Evolutionary conservation across 1,140 invertebrate species (phyloP).

Genomic region (Chymomyza costata): DNA sequence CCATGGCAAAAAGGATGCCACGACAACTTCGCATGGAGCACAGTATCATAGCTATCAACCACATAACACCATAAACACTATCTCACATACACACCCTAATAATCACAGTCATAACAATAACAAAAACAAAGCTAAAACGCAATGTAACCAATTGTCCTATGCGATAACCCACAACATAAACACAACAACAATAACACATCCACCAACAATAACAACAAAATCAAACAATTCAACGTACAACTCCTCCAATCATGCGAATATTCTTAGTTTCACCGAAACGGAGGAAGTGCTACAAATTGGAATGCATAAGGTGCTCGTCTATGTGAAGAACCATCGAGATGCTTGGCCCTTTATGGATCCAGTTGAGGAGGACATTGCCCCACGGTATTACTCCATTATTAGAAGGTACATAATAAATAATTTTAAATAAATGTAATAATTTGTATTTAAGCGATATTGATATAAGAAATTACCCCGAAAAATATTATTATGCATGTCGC

Average conservation of each 20-base stretch:
- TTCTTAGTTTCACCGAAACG: constrained; percentile 83
- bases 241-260: constrained; percentile 73
- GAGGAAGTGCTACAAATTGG: constrained; percentile 90
- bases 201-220: constrained; percentile 18
- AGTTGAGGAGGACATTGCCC: constrained; percentile 93
- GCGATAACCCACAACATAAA: constrained; percentile 10
- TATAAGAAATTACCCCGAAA: too few species aligned
- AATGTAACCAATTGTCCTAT: too few species aligned
- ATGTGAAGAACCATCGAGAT: constrained; percentile 89
- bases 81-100: constrained; percentile 29
- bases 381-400: constrained; percentile 88
- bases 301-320: constrained; percentile 91
- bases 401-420: constrained; percentile 74
- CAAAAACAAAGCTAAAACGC: constrained; percentile 47
- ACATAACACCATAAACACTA: constrained; percentile 31
- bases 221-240: constrained; percentile 63
- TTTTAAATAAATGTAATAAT: too few species aligned
- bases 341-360: constrained; percentile 95
- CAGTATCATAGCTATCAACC: constrained; percentile 25
- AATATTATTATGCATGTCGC: too few species aligned
- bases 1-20: constrained; percentile 21
- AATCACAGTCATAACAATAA: constrained; percentile 45
- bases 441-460: too few species aligned
- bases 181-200: constrained; percentile 1
- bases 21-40: constrained; percentile 54